phyloP scores from a whole-genome alignment of 92 coral and sea anemone species.

The Paragorgia papillata region DNA sequence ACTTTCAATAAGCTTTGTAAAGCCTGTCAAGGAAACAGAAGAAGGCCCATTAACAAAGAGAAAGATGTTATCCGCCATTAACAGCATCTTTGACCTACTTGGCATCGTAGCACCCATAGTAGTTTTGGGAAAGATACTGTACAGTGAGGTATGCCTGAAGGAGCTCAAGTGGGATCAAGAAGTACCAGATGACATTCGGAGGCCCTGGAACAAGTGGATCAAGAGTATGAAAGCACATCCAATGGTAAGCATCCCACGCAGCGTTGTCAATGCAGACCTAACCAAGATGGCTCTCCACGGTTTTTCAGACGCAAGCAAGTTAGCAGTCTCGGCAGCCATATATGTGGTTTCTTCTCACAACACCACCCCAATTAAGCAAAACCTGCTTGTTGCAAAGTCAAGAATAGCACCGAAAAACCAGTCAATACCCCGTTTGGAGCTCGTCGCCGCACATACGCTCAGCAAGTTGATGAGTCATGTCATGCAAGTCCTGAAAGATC shows the following conservation, averaged over 20 bases:
- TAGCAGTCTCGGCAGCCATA: slow-evolving; percentile 45
- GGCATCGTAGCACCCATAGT: slow-evolving; percentile 59
- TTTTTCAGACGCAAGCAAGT: slow-evolving; percentile 60
- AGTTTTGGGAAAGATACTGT: slow-evolving; percentile 55
- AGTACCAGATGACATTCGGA: slow-evolving; percentile 40
- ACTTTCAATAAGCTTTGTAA: slow-evolving; percentile 33
- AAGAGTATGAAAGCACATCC: slow-evolving; percentile 25
- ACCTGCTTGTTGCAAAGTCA: slow-evolving; percentile 62
- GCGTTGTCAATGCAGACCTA: slow-evolving; percentile 44
- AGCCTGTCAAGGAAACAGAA: slow-evolving; percentile 5
- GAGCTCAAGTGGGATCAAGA: slow-evolving; percentile 56
- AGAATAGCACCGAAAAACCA: slow-evolving; percentile 60
- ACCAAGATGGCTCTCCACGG: slow-evolving; percentile 49
- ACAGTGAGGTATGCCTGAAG: slow-evolving; percentile 48
- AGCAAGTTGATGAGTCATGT: slow-evolving; percentile 52
- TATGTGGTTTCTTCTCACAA: slow-evolving; percentile 41
- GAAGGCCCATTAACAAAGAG: slow-evolving; percentile 55
- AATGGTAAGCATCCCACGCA: slow-evolving; percentile 56
- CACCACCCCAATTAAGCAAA: slow-evolving; percentile 36
- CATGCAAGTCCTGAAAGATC: slow-evolving; percentile 39
- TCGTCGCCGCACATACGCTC: slow-evolving; percentile 58
- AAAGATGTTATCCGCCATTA: slow-evolving; percentile 54
- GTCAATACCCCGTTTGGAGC: slow-evolving; percentile 60
- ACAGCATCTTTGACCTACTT: slow-evolving; percentile 62
- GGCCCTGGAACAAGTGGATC: slow-evolving; percentile 51